A percentile compares a stretch with the other conserved stretches of the same genome.
phyloP scores from a whole-genome alignment of 1,140 invertebrate genomes.

The Apis cerana region DNA sequence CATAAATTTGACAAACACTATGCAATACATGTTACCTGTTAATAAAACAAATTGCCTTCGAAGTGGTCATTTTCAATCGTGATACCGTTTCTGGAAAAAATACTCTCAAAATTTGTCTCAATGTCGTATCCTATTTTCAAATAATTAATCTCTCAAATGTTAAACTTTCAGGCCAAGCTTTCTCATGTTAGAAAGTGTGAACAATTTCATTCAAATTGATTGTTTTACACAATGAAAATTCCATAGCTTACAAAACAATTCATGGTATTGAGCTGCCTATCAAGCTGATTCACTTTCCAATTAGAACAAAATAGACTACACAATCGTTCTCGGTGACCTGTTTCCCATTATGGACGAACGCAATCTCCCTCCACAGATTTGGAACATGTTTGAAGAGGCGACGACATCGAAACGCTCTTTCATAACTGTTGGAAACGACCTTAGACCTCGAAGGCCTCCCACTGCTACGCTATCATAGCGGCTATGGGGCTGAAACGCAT shows the following conservation, averaged over 20 bases:
- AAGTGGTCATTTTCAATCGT: slow-evolving; percentile 51
- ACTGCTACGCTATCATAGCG: slow-evolving; percentile 85
- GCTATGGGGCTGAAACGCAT: slow-evolving; percentile 93
- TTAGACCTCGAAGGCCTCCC: slow-evolving; percentile 73
- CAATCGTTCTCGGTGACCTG: not conserved
- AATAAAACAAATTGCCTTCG: slow-evolving; percentile 52
- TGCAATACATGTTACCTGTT: slow-evolving; percentile 4
- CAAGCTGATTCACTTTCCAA: not conserved
- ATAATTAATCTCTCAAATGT: not conserved
- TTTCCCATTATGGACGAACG: slow-evolving; percentile 4
- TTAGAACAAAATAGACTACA: not conserved
- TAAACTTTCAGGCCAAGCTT: not conserved
- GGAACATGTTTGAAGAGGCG: slow-evolving; percentile 12
- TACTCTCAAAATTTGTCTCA: slow-evolving; percentile 26
- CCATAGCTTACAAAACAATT: not conserved
- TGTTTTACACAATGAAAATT: not conserved
- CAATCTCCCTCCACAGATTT: not conserved
- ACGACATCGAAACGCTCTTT: slow-evolving; percentile 36
- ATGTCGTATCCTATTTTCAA: slow-evolving; percentile 3
- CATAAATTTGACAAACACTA: slow-evolving; percentile 3
- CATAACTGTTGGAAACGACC: slow-evolving; percentile 51
- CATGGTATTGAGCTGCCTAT: not conserved
- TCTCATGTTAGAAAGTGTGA: not conserved
- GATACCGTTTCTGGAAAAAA: slow-evolving; percentile 23
- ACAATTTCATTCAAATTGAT: not conserved